A percentile compares a stretch with the other conserved stretches of the same genome.
Evolutionary conservation across 2,888 invertebrate genomes (phyloP).

Genomic region (Itoplectis maculator): DNA sequence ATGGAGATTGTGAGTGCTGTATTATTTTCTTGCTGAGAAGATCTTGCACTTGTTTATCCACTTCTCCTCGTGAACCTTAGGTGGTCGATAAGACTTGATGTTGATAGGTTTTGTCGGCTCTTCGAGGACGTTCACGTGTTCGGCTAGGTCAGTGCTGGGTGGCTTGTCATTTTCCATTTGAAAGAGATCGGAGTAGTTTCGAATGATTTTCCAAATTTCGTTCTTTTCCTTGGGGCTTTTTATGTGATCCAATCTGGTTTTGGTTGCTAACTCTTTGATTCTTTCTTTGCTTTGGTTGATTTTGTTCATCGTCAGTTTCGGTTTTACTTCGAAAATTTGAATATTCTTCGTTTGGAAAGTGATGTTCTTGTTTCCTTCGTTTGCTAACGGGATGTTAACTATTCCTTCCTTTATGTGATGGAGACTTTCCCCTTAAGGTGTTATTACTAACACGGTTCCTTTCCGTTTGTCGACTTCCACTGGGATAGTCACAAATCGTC

Average conservation of each 20-base stretch:
- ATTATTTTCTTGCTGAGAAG: constrained; percentile 24
- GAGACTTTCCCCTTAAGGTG: constrained; percentile 44
- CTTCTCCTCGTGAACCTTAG: constrained; percentile 30
- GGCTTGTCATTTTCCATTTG: constrained; percentile 46
- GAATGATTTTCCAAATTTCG: constrained; percentile 42
- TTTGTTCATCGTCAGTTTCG: neutral
- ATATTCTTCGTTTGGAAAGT: constrained; percentile 8
- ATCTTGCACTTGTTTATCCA: constrained; percentile 28
- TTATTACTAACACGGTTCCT: constrained; percentile 35
- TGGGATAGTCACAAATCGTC: constrained; percentile 30
- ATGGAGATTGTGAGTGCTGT: constrained; percentile 37
- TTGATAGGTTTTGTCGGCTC: constrained; percentile 44
- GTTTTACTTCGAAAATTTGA: constrained; percentile 22
- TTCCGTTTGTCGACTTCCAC: constrained; percentile 23
- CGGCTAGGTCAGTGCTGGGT: constrained; percentile 41
- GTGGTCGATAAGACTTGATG: constrained; percentile 49
- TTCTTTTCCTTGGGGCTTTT: constrained; percentile 37
- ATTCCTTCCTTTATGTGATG: constrained; percentile 42
- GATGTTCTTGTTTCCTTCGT: constrained; percentile 28
- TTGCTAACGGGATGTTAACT: constrained; percentile 34
- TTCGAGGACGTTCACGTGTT: constrained; percentile 43
- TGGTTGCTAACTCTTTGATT: constrained; percentile 24
- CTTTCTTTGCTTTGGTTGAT: constrained; percentile 9
- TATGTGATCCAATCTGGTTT: constrained; percentile 30
- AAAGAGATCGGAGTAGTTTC: constrained; percentile 42